A percentile compares a stretch with the other conserved stretches of the same genome.
Evolutionary conservation across 37 sponge, comb jelly and placozoan species (phyloP).

Genomic region (Cladorhizidae sp.): DNA sequence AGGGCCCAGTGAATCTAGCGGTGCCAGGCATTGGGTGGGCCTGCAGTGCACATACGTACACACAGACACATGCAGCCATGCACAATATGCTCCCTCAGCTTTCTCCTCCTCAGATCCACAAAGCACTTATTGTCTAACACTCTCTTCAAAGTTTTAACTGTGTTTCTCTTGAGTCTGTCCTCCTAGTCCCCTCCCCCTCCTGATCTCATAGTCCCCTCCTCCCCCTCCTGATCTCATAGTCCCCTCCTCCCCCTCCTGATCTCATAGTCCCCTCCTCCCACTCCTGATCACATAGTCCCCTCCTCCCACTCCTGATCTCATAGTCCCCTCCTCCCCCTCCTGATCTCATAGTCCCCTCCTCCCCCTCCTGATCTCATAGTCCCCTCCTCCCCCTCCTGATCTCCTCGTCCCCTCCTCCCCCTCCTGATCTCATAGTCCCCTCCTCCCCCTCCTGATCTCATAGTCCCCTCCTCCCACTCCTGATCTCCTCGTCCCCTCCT

Average conservation of each 20-base stretch:
- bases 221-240: background rate
- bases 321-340: slow-evolving; percentile 13
- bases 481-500: slow-evolving; percentile 25
- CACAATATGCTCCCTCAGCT: no score
- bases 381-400: slow-evolving; percentile 44
- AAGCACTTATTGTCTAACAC: no score
- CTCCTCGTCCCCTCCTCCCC: slow-evolving; percentile 36
- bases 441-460: slow-evolving; percentile 38
- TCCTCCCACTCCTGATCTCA: no score
- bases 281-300: no score
- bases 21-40: no score
- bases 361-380: slow-evolving; percentile 44
- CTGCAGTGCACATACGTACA: no score
- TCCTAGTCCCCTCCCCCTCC: slow-evolving; percentile 18
- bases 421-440: slow-evolving; percentile 43
- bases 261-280: no score
- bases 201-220: slow-evolving; percentile 2
- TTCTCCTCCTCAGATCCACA: no score
- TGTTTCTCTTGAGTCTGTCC: background rate
- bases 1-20: no score
- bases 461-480: slow-evolving; percentile 47
- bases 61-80: no score
- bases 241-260: slow-evolving; percentile 3
- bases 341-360: slow-evolving; percentile 25
- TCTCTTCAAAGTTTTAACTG: no score